These are phyloP conservation scores for Plectrocnemia conspersa DNA, from an alignment of 1,140 invertebrate genomes.

Conservation along the genomic window DNA sequence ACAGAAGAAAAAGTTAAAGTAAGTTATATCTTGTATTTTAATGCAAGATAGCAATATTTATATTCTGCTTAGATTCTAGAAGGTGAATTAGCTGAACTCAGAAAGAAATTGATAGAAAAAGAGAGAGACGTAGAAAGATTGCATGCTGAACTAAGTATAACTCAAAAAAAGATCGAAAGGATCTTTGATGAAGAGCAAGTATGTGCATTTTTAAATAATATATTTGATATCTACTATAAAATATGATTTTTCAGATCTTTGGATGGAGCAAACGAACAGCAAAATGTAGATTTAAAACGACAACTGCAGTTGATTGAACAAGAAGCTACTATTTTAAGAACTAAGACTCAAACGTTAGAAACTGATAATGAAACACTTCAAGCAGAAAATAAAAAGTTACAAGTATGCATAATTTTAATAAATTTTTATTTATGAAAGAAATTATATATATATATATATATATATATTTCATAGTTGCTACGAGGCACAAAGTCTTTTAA, in stretches of 20 bases:
- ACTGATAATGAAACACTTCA: conserved; percentile 68
- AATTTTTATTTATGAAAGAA: neutral
- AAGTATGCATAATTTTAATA: conserved; percentile 36
- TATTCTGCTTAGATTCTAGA: conserved; percentile 51
- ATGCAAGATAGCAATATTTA: conserved; percentile 19
- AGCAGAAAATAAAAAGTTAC: conserved; percentile 66
- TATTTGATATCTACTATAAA: neutral
- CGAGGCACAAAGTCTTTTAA: conserved; percentile 51
- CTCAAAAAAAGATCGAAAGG: conserved; percentile 59
- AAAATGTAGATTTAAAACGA: conserved; percentile 63
- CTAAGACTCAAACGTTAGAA: conserved; percentile 62
- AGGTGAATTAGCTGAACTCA: conserved; percentile 66
- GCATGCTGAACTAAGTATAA: conserved; percentile 62
- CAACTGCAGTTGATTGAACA: conserved; percentile 71
- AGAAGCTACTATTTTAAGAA: conserved; percentile 61
- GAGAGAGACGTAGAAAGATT: conserved; percentile 75
- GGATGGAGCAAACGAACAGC: conserved; percentile 54
- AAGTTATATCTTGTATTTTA: conserved; percentile 18
- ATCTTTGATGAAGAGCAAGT: conserved; percentile 58
- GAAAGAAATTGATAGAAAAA: conserved; percentile 76
- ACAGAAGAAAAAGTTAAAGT: conserved; percentile 67
- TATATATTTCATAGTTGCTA: conserved; percentile 47
- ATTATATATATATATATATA: too few species aligned
- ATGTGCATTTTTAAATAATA: conserved; percentile 36
- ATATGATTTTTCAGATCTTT: conserved; percentile 49